Conservation (phyloP, 2,888 invertebrate species). For the Agriotes lineatus region DNA sequence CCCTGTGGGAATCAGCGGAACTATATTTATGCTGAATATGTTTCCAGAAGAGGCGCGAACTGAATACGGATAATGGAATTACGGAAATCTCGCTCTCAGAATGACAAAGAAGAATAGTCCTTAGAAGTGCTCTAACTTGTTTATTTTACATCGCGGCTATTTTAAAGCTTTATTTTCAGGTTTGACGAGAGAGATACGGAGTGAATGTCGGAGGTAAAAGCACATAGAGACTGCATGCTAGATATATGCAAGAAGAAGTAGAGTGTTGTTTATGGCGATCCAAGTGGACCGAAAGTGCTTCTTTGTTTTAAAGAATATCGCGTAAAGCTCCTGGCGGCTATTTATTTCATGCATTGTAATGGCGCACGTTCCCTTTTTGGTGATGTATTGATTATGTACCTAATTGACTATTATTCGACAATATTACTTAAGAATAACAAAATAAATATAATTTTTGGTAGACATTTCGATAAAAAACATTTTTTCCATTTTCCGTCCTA, state of each 20-base stretch:
- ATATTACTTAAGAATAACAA: too few species aligned
- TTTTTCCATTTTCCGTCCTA: too few species aligned
- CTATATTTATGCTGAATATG: slow-evolving; percentile 62
- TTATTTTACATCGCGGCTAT: slow-evolving; percentile 56
- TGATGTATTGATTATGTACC: too few species aligned
- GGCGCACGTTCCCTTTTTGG: too few species aligned
- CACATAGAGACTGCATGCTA: slow-evolving; percentile 16
- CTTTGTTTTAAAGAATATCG: slow-evolving; percentile 37
- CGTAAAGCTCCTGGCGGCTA: neutral
- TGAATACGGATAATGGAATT: slow-evolving; percentile 62
- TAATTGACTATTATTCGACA: too few species aligned
- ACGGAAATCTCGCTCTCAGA: slow-evolving; percentile 59
- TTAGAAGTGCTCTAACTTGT: slow-evolving; percentile 57
- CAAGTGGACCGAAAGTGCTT: slow-evolving; percentile 48
- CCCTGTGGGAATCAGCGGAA: slow-evolving; percentile 58
- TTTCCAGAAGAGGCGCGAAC: slow-evolving; percentile 57
- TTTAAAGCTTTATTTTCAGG: slow-evolving; percentile 41
- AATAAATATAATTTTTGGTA: too few species aligned
- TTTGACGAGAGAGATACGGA: slow-evolving; percentile 24
- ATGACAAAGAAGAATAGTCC: slow-evolving; percentile 60
- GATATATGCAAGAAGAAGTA: slow-evolving; percentile 40
- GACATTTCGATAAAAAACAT: too few species aligned
- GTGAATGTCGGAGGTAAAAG: slow-evolving; percentile 41
- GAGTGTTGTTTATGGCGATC: slow-evolving; percentile 53
- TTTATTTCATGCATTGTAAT: slow-evolving; percentile 10